Conservation (phyloP, 2,888 invertebrate genomes). For the Drosophila acutilabella region DNA sequence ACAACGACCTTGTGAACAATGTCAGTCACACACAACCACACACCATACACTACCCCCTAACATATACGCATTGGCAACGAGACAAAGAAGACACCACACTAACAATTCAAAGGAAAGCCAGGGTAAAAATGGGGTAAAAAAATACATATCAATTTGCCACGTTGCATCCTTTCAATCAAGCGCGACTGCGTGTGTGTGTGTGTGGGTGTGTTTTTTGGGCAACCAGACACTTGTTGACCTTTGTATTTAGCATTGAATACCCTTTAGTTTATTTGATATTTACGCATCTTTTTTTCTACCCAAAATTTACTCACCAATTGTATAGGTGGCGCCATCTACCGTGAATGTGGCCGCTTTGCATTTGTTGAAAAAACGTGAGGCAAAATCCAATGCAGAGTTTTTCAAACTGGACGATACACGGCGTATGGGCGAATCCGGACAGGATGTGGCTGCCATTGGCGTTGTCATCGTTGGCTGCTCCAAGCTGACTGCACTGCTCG, state of each 20-base stretch:
- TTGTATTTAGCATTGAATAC: conserved; percentile 18
- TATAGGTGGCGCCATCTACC: conserved; percentile 94
- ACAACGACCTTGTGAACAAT: conserved; percentile 68
- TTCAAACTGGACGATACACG: conserved; percentile 83
- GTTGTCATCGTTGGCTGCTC: conserved; percentile 34
- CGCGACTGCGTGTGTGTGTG: background rate
- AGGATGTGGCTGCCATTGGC: conserved; percentile 70
- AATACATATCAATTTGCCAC: conserved; percentile 40
- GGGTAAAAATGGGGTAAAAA: too few relatives aligned
- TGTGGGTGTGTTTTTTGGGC: conserved; percentile 4
- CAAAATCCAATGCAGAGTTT: conserved; percentile 83
- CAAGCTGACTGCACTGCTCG: conserved; percentile 52
- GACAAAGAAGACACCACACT: conserved; percentile 35
- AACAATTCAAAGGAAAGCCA: conserved; percentile 11
- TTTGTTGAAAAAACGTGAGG: conserved; percentile 89
- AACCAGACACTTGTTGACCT: conserved; percentile 74
- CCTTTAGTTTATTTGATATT: background rate
- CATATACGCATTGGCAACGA: conserved; percentile 4
- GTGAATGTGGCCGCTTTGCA: conserved; percentile 95
- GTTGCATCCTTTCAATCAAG: conserved; percentile 48
- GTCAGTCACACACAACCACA: conserved; percentile 34
- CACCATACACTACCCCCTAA: background rate
- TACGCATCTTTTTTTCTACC: background rate
- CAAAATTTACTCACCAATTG: conserved; percentile 88
- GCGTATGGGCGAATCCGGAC: conserved; percentile 83